phyloP scores from a whole-genome alignment of 2,888 invertebrate genomes.

The Ennomos fuscantarius region DNA sequence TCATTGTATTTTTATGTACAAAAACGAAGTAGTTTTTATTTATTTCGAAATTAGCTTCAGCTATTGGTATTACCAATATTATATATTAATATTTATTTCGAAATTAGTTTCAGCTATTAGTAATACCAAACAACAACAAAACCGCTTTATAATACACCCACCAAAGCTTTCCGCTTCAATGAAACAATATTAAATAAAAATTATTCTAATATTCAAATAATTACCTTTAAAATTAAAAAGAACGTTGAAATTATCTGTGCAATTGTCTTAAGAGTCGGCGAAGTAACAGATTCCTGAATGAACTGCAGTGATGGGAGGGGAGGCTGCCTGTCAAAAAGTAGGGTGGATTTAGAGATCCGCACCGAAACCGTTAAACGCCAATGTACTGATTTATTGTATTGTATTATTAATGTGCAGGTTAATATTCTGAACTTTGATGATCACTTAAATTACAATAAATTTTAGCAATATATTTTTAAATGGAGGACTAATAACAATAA shows the following conservation, averaged over 20 bases:
- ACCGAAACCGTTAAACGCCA: background rate
- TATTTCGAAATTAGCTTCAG: too few relatives aligned
- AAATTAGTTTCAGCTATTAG: too few relatives aligned
- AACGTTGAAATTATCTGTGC: slow-evolving; percentile 41
- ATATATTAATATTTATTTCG: too few relatives aligned
- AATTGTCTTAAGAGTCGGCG: slow-evolving; percentile 37
- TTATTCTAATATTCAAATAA: slow-evolving; percentile 7
- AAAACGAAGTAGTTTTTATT: too few relatives aligned
- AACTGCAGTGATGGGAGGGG: slow-evolving; percentile 29
- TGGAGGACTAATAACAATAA: too few relatives aligned
- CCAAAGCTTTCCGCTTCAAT: background rate
- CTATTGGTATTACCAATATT: too few relatives aligned
- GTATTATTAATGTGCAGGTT: too few relatives aligned
- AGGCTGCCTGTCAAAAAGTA: slow-evolving; percentile 14
- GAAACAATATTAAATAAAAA: slow-evolving; percentile 8
- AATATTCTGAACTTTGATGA: too few relatives aligned
- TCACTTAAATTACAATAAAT: too few relatives aligned
- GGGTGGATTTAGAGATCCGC: slow-evolving; percentile 26
- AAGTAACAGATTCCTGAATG: slow-evolving; percentile 36
- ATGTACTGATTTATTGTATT: background rate
- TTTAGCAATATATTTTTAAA: too few relatives aligned
- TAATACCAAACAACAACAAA: background rate
- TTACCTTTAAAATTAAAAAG: slow-evolving; percentile 29
- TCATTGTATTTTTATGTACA: too few relatives aligned
- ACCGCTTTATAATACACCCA: background rate